Conservation (phyloP, 2,888 invertebrate species). For the Lissocephala sabroskyi region DNA sequence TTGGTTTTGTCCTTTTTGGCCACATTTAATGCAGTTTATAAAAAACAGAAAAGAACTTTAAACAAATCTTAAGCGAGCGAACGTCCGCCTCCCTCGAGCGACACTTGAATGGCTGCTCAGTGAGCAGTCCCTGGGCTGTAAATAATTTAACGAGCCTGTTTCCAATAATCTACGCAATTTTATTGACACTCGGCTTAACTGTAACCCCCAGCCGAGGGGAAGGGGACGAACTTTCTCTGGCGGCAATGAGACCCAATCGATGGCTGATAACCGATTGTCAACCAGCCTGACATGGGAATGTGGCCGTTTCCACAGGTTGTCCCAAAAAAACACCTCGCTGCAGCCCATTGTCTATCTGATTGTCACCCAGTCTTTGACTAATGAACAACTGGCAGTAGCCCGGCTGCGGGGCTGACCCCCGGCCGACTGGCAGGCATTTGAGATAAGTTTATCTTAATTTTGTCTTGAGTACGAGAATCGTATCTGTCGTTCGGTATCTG, state of each 20-base stretch:
- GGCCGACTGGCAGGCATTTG: constrained; percentile 26
- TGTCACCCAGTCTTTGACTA: constrained; percentile 61
- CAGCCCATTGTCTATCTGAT: constrained; percentile 45
- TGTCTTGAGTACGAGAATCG: constrained; percentile 33
- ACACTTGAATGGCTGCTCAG: constrained; percentile 43
- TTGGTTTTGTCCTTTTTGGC: constrained; percentile 18
- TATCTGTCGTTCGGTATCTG: constrained; percentile 38
- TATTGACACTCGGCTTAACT: constrained; percentile 52
- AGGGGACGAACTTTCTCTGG: not conserved
- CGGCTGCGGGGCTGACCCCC: not conserved
- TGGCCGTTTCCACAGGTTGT: constrained; percentile 36
- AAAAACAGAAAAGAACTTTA: no score
- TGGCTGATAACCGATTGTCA: constrained; percentile 19
- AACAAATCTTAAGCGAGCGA: no score
- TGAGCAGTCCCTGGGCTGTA: constrained; percentile 32
- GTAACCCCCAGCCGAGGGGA: constrained; percentile 34
- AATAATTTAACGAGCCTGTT: constrained; percentile 63
- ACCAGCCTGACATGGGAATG: constrained; percentile 25
- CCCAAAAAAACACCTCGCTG: constrained; percentile 20
- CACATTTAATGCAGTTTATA: constrained; percentile 59
- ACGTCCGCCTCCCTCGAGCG: no score
- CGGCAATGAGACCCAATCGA: constrained; percentile 28
- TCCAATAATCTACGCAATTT: constrained; percentile 64
- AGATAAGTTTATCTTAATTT: constrained; percentile 47
- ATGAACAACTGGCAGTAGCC: constrained; percentile 38